Conservation (phyloP, 2,113 vertebrate species). For the Odocoileus virginianus region DNA sequence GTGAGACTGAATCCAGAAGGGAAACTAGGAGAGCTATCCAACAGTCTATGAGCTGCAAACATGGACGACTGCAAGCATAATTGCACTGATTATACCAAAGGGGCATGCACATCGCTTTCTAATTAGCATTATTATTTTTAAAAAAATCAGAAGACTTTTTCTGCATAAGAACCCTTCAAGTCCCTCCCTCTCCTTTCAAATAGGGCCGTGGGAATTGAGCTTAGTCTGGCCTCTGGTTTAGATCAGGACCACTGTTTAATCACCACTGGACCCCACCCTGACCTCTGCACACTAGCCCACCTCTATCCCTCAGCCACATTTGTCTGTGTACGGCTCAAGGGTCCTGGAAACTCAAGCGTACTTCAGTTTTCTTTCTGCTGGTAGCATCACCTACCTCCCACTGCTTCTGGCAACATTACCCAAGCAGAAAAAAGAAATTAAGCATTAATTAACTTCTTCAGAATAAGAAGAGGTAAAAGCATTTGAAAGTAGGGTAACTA, state of each 20-base stretch:
- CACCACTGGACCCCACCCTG: fast-evolving
- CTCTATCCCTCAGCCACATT: neutral
- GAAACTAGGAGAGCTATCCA: neutral
- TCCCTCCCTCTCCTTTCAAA: fast-evolving
- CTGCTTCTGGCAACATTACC: neutral
- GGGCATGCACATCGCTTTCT: neutral
- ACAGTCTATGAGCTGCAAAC: neutral
- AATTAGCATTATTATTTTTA: neutral
- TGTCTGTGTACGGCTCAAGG: neutral
- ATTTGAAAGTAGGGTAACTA: neutral
- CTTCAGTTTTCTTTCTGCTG: neutral
- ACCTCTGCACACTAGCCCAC: fast-evolving
- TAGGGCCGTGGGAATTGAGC: neutral
- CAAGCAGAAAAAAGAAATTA: neutral
- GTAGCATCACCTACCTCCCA: neutral
- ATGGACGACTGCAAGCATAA: neutral
- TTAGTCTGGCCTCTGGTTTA: neutral
- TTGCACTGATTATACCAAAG: neutral
- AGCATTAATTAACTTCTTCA: neutral
- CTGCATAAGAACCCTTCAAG: neutral
- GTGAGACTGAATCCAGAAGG: neutral
- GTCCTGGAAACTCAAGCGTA: neutral
- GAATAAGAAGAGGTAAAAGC: neutral
- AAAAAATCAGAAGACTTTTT: neutral
- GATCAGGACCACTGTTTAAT: neutral